Evolutionary conservation across 2,888 invertebrate genomes (phyloP), one percentile per base, ranked within the genome.

Genomic region (Amorpha juglandis): DNA sequence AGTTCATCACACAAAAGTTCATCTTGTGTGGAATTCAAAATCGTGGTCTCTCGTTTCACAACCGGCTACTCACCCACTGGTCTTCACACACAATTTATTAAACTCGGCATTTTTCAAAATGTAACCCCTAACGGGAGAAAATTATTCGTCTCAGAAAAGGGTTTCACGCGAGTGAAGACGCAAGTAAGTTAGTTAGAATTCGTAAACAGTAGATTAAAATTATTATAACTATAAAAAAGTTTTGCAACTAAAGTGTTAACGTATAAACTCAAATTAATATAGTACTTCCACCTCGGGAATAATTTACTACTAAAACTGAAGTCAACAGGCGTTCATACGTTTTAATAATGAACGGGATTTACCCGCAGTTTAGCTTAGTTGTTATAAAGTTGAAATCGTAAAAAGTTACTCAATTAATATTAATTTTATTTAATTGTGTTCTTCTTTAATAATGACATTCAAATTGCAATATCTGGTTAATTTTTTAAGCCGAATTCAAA

Each of bases 221-320:
- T n/a, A 42, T 16, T 38, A 33, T 58, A 38, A 16, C 55, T 3
- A 16, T 58, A 38, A 58, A 58, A 55, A 12, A 38, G 16, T 58
- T 58, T 58, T 58, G 16, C 1, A 38, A 6, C 6, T 27, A 11
- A 8, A 12, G 21, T 35, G 38, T 58, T 38, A 19, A 16, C 19
- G 38, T 38, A 38, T n/a, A 14, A 55, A 55, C 16, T 38, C 55
- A 35, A 35, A 35, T 42, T 58, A 58, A 58, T 16, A 58, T n/a
- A n/a, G n/a, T 38, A 38, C 38, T 58, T 58, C 19, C 16, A 58
- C 38, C 38, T 16, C 11, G 38, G 38, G 55, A 19, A 58, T 11
- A 16, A 12, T 42, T 58, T 12, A 38, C 11, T 12, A 14, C 35
- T n/a, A 38, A 55, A 16, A 38, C 12, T 27, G 14, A 27, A 21